Base-by-base conservation (phyloP, 2,888 invertebrate species). In the Rhaphigaster nebulosa region DNA sequence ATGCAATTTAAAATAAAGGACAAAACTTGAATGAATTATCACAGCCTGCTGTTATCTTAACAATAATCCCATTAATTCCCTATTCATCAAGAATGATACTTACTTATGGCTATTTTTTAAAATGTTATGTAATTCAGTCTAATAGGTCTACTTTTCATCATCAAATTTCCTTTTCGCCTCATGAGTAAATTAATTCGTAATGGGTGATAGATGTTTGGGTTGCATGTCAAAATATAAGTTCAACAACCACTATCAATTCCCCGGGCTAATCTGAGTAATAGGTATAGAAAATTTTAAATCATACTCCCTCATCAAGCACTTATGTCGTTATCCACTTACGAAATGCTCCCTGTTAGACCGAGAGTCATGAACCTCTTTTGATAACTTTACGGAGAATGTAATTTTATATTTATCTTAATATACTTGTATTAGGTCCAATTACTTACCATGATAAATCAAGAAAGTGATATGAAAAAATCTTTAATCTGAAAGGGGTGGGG, bases 171-270 rank as follows among this genome's bases (percentile, higher is more conserved):
- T 76, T 76, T 76, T 76, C 70, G 34, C 38, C 34, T 38, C 70
- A 76, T 23, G 38, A 34, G 38, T 76, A 38, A 76, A 76, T 76
- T 76, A 76, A 76, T 38, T 38, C 38, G 70, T 76, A 76, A 76
- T 38, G 34, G 34, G 5, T 76, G 70, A 76, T 76, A 23, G 70
- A 76, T 76, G 70, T 76, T 76, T 76, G 70, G 70, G 70, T 76
- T 23, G 70, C 70, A 76, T 76, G 70, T 76, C 38, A 29, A 76
- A 76, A 76, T 76, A 38, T 38, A 76, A 76, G 34, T 38, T 38
- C 70, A 76, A 76, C 34, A 76, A 38, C 70, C 70, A 76, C 70
- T 76, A 76, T 76, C 70, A 76, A 76, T 76, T 76, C 38, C 38
- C 34, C 20, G 34, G 38, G 20, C 34, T 76, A 76, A 76, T 76